These are phyloP conservation scores for Cheiracanthium punctorium DNA, from an alignment of 2,888 invertebrate species.

Conservation along the genomic window DNA sequence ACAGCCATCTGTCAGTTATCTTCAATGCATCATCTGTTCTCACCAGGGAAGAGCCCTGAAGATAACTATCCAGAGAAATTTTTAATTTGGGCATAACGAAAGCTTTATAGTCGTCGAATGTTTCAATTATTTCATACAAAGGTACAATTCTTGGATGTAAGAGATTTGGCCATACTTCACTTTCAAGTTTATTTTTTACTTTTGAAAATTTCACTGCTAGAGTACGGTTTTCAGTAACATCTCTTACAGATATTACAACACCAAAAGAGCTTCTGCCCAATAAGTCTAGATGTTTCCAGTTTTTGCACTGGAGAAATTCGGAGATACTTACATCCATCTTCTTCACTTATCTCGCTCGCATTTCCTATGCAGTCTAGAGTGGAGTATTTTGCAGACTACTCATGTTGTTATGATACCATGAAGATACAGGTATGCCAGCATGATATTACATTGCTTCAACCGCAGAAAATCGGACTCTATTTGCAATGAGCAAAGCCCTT, in stretches of 20 bases:
- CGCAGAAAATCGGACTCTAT: no score
- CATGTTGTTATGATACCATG: no score
- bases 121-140: not conserved
- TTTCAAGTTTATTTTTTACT: not conserved
- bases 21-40: not conserved
- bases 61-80: not conserved
- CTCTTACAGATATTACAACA: not conserved
- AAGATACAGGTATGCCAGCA: no score
- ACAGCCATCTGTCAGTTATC: not conserved
- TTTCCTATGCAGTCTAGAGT: no score
- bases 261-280: not conserved
- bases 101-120: not conserved
- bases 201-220: conserved; percentile 16
- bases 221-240: not conserved
- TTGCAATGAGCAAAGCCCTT: no score
- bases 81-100: conserved; percentile 2
- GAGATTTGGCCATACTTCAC: not conserved
- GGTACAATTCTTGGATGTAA: conserved; percentile 17
- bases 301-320: not conserved
- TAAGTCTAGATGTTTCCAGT: not conserved
- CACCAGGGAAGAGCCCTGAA: conserved; percentile 2
- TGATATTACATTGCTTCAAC: no score
- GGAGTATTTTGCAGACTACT: no score
- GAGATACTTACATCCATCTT: not conserved
- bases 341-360: no score